Conservation (phyloP, 1,140 invertebrate genomes). For the Heliconius hermathena region DNA sequence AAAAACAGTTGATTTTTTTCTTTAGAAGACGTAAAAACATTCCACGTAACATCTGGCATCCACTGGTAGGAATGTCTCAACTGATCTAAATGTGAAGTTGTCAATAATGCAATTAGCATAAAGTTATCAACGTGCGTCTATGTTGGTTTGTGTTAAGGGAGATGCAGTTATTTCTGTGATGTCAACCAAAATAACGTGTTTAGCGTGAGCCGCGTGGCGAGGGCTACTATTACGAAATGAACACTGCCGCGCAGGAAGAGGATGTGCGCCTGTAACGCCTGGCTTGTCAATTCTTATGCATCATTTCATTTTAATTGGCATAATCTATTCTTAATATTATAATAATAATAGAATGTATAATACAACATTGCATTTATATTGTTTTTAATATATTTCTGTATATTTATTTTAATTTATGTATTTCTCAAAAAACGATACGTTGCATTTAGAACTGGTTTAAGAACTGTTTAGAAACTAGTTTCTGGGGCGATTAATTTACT, state of each 20-base stretch:
- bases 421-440: not conserved
- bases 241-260: constrained; percentile 63
- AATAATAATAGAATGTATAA: no score
- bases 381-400: not conserved
- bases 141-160: constrained; percentile 52
- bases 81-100: constrained; percentile 62
- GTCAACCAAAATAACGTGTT: constrained; percentile 74
- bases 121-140: constrained; percentile 65
- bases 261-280: constrained; percentile 49
- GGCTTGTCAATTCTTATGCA: constrained; percentile 33
- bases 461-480: constrained; percentile 25
- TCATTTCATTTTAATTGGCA: constrained; percentile 24
- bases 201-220: constrained; percentile 45
- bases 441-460: constrained; percentile 21
- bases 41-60: constrained; percentile 33
- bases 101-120: constrained; percentile 79
- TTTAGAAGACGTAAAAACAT: constrained; percentile 33
- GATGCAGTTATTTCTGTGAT: constrained; percentile 75
- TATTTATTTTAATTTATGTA: constrained; percentile 12
- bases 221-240: constrained; percentile 70
- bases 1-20: not conserved
- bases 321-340: constrained; percentile 10
- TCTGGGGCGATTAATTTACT: constrained; percentile 8
- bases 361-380: no score
- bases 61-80: constrained; percentile 50